Evolutionary conservation across 2,113 vertebrate species (phyloP).

Genomic region (Mustelus asterias): DNA sequence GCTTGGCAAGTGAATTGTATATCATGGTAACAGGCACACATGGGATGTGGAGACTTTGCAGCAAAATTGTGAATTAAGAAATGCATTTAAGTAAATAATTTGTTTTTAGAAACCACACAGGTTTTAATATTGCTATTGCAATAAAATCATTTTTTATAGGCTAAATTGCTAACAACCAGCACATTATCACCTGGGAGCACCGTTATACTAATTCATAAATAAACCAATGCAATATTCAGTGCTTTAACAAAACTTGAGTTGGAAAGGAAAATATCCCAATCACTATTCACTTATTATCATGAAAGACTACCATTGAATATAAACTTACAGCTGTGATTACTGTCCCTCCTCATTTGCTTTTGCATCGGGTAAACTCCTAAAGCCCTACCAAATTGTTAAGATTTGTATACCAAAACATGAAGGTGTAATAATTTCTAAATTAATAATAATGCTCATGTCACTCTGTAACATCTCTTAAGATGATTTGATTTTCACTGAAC

Average conservation of each 20-base stretch:
- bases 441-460: not conserved
- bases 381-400: not conserved
- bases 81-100: not conserved
- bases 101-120: not conserved
- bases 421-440: not conserved
- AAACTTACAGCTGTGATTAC: not conserved
- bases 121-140: not conserved
- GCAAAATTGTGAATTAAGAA: not conserved
- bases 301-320: not conserved
- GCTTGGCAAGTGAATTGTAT: not conserved
- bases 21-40: not conserved
- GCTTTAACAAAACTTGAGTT: not conserved
- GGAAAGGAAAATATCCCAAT: not conserved
- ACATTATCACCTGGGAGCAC: not conserved
- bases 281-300: not conserved
- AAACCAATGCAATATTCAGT: not conserved
- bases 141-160: not conserved
- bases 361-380: not conserved
- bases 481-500: not conserved
- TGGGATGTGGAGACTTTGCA: not conserved
- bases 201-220: not conserved
- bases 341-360: not conserved
- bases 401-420: not conserved
- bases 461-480: not conserved
- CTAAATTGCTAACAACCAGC: not conserved